These are phyloP conservation scores for Panurus biarmicus DNA, from an alignment of 2,113 vertebrate genomes.

Conservation along the genomic window DNA sequence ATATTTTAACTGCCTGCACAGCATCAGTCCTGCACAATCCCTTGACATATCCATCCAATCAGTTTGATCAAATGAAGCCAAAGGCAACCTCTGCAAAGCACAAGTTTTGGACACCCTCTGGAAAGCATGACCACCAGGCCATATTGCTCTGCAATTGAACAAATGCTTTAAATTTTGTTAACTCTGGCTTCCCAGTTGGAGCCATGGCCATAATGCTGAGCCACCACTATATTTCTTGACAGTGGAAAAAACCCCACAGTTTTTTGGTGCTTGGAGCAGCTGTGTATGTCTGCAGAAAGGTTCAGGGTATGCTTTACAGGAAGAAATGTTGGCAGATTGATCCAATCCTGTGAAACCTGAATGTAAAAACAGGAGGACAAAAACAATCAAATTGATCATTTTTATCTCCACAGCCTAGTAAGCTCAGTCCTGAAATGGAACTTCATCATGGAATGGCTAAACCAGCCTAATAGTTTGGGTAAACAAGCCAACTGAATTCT, in stretches of 20 bases:
- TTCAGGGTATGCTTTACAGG: not conserved
- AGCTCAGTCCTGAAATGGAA: not conserved
- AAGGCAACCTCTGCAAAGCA: not conserved
- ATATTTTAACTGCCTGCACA: conserved; percentile 9
- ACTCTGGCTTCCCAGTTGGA: not conserved
- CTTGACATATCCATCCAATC: not conserved
- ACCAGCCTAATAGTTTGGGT: not conserved
- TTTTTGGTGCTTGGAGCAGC: not conserved
- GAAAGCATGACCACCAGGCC: not conserved
- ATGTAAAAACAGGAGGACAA: not conserved
- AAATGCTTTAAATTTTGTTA: not conserved
- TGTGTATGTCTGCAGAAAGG: not conserved
- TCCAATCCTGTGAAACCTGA: not conserved
- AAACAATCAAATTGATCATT: not conserved
- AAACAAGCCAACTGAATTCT: not conserved
- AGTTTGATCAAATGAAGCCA: not conserved
- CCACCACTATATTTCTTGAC: not conserved
- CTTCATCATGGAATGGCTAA: conserved; percentile 7
- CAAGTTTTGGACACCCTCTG: not conserved
- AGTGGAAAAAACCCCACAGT: not conserved
- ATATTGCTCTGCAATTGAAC: not conserved
- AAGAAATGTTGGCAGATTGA: not conserved
- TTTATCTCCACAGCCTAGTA: not conserved
- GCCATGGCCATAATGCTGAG: not conserved
- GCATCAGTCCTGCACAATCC: not conserved